Conservation (phyloP, 2,797 vertebrate species). For the Pelochelys cantorii region DNA sequence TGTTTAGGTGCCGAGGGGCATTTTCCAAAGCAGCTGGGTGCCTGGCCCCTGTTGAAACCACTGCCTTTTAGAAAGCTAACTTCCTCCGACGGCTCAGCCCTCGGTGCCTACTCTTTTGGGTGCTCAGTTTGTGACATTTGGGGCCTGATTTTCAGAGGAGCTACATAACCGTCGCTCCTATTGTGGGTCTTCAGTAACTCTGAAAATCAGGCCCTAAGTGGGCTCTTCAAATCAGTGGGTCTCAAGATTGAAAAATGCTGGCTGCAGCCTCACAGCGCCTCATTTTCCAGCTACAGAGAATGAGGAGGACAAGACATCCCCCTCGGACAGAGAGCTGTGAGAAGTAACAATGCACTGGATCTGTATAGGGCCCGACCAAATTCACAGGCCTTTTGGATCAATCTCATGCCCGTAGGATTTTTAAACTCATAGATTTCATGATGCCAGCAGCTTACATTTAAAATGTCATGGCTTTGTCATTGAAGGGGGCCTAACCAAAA, state of each 20-base stretch:
- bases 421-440: too few relatives aligned
- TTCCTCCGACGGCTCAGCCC: background rate
- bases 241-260: background rate
- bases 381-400: too few relatives aligned
- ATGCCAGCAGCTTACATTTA: too few relatives aligned
- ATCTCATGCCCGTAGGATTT: too few relatives aligned
- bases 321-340: background rate
- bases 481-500: too few relatives aligned
- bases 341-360: too few relatives aligned
- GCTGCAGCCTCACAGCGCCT: background rate
- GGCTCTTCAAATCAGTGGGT: background rate
- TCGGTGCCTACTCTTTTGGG: background rate
- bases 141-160: background rate
- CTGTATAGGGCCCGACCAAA: too few relatives aligned
- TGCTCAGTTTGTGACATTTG: rapidly evolving
- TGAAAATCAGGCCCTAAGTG: background rate
- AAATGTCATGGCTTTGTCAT: too few relatives aligned
- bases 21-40: background rate
- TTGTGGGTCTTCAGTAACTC: background rate
- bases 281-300: background rate
- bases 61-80: background rate
- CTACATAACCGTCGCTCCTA: background rate
- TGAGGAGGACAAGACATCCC: background rate
- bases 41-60: background rate
- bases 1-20: background rate